These are phyloP conservation scores for Diaperis boleti DNA, from an alignment of 2,888 invertebrate genomes.

Conservation along the genomic window DNA sequence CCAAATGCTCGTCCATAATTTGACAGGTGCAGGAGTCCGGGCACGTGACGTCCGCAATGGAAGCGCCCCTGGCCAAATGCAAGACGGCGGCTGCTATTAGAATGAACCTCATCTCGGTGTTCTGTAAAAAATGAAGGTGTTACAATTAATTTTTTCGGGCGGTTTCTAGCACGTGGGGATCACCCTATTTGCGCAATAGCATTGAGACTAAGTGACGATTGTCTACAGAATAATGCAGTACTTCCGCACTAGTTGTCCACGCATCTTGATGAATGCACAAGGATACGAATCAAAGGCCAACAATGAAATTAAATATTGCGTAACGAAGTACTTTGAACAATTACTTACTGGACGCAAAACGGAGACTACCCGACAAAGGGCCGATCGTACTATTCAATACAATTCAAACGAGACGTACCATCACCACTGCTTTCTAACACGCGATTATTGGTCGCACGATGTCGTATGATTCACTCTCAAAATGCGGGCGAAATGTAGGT, in stretches of 20 bases:
- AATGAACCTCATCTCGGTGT: constrained; percentile 49
- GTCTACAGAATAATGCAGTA: constrained; percentile 56
- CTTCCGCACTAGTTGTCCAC: constrained; percentile 55
- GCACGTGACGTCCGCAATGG: constrained; percentile 62
- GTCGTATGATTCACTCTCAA: constrained; percentile 53
- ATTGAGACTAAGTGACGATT: constrained; percentile 52
- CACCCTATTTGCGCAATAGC: constrained; percentile 48
- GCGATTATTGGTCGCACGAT: constrained; percentile 47
- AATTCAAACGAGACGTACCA: constrained; percentile 35
- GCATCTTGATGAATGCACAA: constrained; percentile 53
- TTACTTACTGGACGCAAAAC: constrained; percentile 6
- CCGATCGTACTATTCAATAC: constrained; percentile 7
- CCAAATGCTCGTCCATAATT: constrained; percentile 76
- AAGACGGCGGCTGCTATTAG: constrained; percentile 44
- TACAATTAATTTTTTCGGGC: constrained; percentile 26
- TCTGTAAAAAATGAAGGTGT: constrained; percentile 50
- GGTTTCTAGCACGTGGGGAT: constrained; percentile 41
- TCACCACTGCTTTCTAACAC: constrained; percentile 51
- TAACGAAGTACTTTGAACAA: constrained; percentile 15
- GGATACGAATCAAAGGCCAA: constrained; percentile 38
- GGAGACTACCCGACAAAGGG: constrained; percentile 11
- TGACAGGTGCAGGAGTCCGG: constrained; percentile 71
- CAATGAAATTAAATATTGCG: constrained; percentile 31
- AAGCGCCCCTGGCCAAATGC: constrained; percentile 51
- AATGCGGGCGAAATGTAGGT: constrained; percentile 49